These are phyloP conservation scores for Drosophila algonquin DNA, from an alignment of 2,888 invertebrate species.

Conservation along the genomic window DNA sequence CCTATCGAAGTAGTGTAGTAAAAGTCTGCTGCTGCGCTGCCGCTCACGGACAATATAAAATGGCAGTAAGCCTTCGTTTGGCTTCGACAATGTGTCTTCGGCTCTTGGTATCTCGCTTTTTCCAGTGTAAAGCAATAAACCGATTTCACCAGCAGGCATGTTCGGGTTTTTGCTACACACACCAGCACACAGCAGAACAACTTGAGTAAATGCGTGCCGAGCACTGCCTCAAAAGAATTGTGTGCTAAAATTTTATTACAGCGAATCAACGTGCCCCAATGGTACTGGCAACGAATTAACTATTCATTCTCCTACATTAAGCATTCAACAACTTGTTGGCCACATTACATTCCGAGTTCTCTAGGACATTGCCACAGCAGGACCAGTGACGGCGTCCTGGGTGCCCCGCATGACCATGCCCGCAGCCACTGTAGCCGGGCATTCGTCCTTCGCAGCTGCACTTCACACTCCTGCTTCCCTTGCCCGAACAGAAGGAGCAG, in stretches of 20 bases:
- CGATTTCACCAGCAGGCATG: no score
- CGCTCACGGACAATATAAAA: no score
- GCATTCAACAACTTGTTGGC: slow-evolving; percentile 82
- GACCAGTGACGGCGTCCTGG: slow-evolving; percentile 93
- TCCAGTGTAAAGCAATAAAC: no score
- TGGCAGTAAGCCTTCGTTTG: no score
- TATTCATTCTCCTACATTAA: slow-evolving; percentile 24
- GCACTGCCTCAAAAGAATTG: no score
- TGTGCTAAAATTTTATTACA: not conserved
- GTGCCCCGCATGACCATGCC: slow-evolving; percentile 92
- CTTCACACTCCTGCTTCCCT: slow-evolving; percentile 87
- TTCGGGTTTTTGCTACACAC: no score
- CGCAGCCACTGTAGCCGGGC: slow-evolving; percentile 91
- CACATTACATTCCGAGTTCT: slow-evolving; percentile 86
- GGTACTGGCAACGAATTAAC: not conserved
- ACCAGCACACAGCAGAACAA: no score
- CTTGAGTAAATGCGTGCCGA: no score
- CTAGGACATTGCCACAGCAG: slow-evolving; percentile 89
- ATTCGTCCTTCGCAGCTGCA: slow-evolving; percentile 91
- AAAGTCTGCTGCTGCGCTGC: no score
- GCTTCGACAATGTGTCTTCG: no score
- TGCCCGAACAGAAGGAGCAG: slow-evolving; percentile 92
- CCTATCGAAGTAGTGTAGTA: no score
- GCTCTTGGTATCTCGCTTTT: no score
- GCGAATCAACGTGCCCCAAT: not conserved